These are phyloP conservation scores for Dicranocentrus wangi DNA, from an alignment of 2,888 invertebrate species.

Conservation along the genomic window DNA sequence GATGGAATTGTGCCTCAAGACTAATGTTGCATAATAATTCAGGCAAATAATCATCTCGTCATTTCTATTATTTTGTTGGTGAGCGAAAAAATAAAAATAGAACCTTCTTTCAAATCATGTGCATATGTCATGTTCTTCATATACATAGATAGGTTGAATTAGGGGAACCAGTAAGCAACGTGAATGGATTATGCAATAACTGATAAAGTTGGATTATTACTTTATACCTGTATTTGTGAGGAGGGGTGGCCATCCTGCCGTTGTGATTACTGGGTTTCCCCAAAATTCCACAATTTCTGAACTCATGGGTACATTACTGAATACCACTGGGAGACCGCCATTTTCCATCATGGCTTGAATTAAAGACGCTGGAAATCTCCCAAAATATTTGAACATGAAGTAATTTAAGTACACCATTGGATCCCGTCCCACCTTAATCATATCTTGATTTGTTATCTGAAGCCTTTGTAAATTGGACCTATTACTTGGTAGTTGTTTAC, in stretches of 20 bases:
- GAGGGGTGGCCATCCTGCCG: slow-evolving; percentile 66
- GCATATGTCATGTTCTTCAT: too few species aligned
- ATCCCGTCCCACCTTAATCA: slow-evolving; percentile 48
- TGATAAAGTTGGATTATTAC: too few species aligned
- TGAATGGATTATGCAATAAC: too few species aligned
- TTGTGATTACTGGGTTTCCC: slow-evolving; percentile 62
- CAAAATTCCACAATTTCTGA: slow-evolving; percentile 57
- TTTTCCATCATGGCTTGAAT: slow-evolving; percentile 65
- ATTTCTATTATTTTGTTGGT: too few species aligned
- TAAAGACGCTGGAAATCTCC: slow-evolving; percentile 65
- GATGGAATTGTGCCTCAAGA: background rate
- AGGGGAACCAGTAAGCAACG: too few species aligned
- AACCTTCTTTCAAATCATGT: too few species aligned
- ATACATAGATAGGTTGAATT: too few species aligned
- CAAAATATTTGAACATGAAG: slow-evolving; percentile 67
- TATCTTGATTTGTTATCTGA: slow-evolving; percentile 45
- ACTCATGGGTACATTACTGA: slow-evolving; percentile 69
- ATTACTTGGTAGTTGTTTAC: background rate
- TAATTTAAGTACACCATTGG: slow-evolving; percentile 61
- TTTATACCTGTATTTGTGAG: slow-evolving; percentile 65
- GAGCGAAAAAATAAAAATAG: background rate
- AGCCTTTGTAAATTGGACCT: slow-evolving; percentile 50
- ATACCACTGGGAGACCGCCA: slow-evolving; percentile 65
- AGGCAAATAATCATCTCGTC: background rate
- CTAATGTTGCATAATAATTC: background rate